Conservation (phyloP, 2,113 vertebrate genomes). For the Otus sunia region DNA sequence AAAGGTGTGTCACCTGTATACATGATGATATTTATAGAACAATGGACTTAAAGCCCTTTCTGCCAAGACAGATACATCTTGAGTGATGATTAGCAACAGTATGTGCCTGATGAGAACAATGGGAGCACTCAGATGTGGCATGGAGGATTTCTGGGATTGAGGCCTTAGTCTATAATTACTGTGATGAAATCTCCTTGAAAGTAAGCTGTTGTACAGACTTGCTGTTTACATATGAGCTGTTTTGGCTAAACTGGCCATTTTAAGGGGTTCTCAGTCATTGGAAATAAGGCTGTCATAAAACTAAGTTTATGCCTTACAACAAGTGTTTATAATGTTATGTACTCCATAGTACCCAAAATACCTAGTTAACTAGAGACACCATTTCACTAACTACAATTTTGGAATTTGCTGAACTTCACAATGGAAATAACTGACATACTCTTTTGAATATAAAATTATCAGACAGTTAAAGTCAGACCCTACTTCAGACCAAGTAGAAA, state of each 20-base stretch:
- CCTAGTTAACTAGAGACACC: background rate
- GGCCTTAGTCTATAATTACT: background rate
- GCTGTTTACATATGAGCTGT: background rate
- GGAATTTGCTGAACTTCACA: background rate
- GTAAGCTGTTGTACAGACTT: background rate
- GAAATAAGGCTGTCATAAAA: background rate
- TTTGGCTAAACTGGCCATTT: background rate
- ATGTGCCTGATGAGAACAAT: background rate
- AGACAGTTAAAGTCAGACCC: background rate
- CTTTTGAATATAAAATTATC: background rate
- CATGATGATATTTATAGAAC: background rate
- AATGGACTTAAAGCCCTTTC: background rate
- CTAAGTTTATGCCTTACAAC: background rate
- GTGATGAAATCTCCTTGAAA: background rate
- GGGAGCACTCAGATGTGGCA: background rate
- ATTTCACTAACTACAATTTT: background rate
- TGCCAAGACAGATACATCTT: background rate
- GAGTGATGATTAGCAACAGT: background rate
- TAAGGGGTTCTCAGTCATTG: background rate
- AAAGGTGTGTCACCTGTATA: background rate
- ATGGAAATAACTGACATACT: background rate
- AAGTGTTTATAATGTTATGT: background rate
- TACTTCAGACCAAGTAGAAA: background rate
- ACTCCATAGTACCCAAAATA: background rate
- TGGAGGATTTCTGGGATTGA: background rate